Evolutionary conservation across 1,140 invertebrate genomes (phyloP), one percentile per base, ranked within the genome.

Genomic region (Apis dorsata): DNA sequence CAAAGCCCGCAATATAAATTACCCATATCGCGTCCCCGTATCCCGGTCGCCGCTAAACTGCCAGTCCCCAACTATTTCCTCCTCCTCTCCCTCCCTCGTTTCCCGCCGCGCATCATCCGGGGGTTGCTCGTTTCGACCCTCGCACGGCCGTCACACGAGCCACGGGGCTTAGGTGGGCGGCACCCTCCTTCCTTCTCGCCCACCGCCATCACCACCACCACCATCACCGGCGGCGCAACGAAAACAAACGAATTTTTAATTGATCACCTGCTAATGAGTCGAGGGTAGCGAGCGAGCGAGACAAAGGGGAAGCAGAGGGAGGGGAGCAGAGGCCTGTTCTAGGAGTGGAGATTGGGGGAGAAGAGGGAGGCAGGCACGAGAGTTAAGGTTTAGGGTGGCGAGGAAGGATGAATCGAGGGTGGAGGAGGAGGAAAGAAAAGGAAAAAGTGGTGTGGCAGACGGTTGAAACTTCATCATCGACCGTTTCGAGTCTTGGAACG

Each of bases 221-320:
- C 34, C 34, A 2, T 2, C 28, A 2, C 28, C 28, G 2, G 63
- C 78, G 51, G 74, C 68, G 83, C 65, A 65, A 81, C 66, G 88
- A 83, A 90, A 91, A 90, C 89, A 88, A 91, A 88, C 86, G 89
- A 90, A 90, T 92, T 91, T 92, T 92, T 92, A 92, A 92, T 93
- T 92, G 92, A 93, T 92, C 90, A 90, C 90, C 85, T 84, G 92
- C 91, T 92, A 93, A 93, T 91, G 91, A 92, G 91, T 88, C 83
- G 80, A 83, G 73, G 73, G 74, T 85, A 79, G 71, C 72, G 60
- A 53, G 51, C 63, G 10, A 24, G 86, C 72, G 73, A 75, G 77
- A 79, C 76, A 71, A 49, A 83, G 57, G 74, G 82, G 73, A 65
- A 49, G 69, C 21, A 63, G 17, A n/a, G 34, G 60, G 13, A 28